A percentile compares a stretch with the other conserved stretches of the same genome.
Conservation (phyloP, 2,797 vertebrate species). For the Brachymystax lenok region DNA sequence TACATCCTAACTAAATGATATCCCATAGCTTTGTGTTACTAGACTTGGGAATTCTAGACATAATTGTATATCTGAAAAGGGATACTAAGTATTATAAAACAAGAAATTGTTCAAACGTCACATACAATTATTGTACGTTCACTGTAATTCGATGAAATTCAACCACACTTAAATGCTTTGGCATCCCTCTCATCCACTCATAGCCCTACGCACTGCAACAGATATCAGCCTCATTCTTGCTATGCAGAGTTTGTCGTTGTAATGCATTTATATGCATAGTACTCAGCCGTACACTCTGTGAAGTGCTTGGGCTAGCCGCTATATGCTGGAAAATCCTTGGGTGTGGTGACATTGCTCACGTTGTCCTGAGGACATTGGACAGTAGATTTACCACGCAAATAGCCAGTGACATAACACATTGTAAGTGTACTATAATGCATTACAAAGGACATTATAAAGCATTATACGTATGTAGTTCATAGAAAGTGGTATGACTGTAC, state of each 20-base stretch:
- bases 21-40: not conserved
- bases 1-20: not conserved
- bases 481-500: not conserved
- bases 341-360: slow-evolving; percentile 50
- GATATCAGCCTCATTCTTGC: not conserved
- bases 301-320: not conserved
- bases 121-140: not conserved
- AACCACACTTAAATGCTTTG: not conserved
- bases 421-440: not conserved
- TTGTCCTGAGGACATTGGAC: not conserved
- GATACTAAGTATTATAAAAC: not conserved
- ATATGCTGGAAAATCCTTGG: slow-evolving; percentile 21
- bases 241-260: not conserved
- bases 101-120: not conserved
- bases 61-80: not conserved
- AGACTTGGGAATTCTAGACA: not conserved
- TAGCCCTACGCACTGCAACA: not conserved
- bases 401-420: not conserved
- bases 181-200: not conserved
- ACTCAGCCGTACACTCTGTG: not conserved
- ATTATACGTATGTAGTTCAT: not conserved
- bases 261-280: not conserved
- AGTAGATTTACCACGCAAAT: not conserved
- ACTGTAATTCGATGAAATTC: not conserved
- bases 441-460: not conserved